Base-by-base conservation (phyloP, 2,113 vertebrate species). In the Neodontobutis hainanensis region DNA sequence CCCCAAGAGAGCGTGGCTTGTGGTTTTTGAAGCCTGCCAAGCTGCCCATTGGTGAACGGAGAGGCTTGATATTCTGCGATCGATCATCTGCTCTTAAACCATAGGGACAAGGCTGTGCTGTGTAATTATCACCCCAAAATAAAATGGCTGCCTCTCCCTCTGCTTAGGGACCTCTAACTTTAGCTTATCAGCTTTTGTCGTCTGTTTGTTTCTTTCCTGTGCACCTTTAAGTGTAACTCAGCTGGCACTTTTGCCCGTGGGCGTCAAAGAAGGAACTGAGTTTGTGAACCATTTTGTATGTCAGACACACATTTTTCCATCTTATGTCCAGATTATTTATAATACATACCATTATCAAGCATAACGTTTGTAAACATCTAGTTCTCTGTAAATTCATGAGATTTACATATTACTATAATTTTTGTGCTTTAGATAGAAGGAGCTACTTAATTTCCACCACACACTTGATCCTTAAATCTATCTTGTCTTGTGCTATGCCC, bases 51-150 rank as follows among this genome's bases (percentile, higher is more conserved):
- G 63, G 72, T 65, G 46, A 58, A 68, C 75, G 56, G 68, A 44
- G 40, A 62, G 77, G 83, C 78, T 76, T 85, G 84, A 88, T 86
- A 85, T 85, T 85, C 75, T 85, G 84, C 86, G 84, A 92, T 91
- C 85, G 86, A 92, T 92, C 88, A 89, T 85, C 81, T 84, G 53
- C 70, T 73, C 86, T 91, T 92, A 90, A 88, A 86, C 91, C 83
- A 90, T 78, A 77, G 75, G 81, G 49, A 81, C 74, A 67, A 35
- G 44, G 44, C 64, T 64, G 19, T 50, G 60, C 59, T 35, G 65
- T 91, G 77, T 84, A 84, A 92, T 93, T 93, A 90, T 78, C 78
- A 85, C 85, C 82, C 89, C 71, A 86, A 91, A 91, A 92, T 90
- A 92, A 90, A 91, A 73, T 55, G 65, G 46, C 79, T 67, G 65